Base-by-base conservation (phyloP, 2,888 invertebrate species). In the Diarsia rubi region DNA sequence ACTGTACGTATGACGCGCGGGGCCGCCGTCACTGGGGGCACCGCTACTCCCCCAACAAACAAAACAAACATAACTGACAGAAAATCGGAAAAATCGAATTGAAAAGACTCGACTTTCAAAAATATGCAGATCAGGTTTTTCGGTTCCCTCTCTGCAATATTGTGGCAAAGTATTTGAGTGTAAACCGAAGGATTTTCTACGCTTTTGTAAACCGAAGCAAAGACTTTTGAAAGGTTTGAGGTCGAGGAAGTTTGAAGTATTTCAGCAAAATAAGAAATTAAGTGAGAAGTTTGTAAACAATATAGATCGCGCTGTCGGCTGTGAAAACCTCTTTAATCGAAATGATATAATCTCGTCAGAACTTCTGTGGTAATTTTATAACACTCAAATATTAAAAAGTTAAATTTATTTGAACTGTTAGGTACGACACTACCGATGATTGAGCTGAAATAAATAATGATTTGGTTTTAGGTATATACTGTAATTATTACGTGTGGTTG, bases 101-200 rank as follows among this genome's bases (percentile, higher is more conserved):
- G 59, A 54, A 12, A 4, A 65, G 24, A 49, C 24, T 45, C 27
- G 24, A 31, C 19, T 59, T 49, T 4, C 44, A 74, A 78, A 78
- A 81, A 62, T 74, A 81, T 74, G 70, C 63, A 60, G 75, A 82
- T 75, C 71, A 60, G 54, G 47, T 72, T 59, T 37, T 57, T 69
- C 27, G 24, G 37, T 52, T 49, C 69, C 47, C 16, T 57, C 59
- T 69, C 27, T 57, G 24, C 69, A 70, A 78, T 60, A 44, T 68
- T 77, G 27, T 70, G 62, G 69, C n/a, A 24, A 83, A 80, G 47
- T 69, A 79, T 82, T 72, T 75, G n/a, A 82, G 79, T 69, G 79
- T 82, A 79, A 79, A 79, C 75, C 79, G 68, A 82, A 82, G 69
- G 82, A 75, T 79, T 76, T 75, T 78, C 75, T 44, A 52, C 71